A percentile compares a stretch with the other conserved stretches of the same genome.
phyloP scores from a whole-genome alignment of 2,113 vertebrate genomes.

The Mugil cephalus region DNA sequence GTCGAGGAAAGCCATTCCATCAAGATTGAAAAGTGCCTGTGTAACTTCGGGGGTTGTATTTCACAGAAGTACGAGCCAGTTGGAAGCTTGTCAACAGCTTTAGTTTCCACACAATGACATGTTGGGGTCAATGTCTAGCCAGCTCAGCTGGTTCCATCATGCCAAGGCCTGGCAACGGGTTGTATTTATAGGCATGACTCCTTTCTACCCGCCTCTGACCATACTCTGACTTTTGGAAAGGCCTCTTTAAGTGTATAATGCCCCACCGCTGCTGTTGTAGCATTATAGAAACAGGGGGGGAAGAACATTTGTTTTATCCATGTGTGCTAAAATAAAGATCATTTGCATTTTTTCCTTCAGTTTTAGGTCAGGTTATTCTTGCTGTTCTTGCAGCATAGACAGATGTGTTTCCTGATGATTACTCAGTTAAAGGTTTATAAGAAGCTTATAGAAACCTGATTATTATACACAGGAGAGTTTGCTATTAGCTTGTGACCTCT shows the following conservation, averaged over 20 bases:
- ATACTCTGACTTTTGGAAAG: constrained; percentile 11
- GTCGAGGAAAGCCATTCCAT: constrained; percentile 23
- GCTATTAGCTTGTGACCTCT: background rate
- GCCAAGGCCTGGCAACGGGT: constrained; percentile 41
- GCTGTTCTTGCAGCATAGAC: background rate
- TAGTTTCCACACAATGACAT: constrained; percentile 50
- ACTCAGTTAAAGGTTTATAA: background rate
- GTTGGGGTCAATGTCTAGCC: constrained; percentile 68
- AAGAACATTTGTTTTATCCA: background rate
- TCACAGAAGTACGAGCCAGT: constrained; percentile 48
- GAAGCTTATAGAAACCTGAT: background rate
- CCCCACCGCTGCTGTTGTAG: constrained; percentile 14
- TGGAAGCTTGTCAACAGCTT: constrained; percentile 53
- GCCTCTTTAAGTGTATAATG: background rate
- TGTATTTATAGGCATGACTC: constrained; percentile 52
- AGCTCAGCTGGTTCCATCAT: constrained; percentile 50
- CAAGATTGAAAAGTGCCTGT: constrained; percentile 41
- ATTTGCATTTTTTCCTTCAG: background rate
- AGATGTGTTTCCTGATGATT: background rate
- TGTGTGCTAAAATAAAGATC: too few relatives aligned
- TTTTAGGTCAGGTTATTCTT: background rate
- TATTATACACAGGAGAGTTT: background rate
- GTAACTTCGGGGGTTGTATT: constrained; percentile 53
- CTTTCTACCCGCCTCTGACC: constrained; percentile 9
- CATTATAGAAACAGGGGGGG: background rate